phyloP scores from a whole-genome alignment of 2,888 invertebrate species.

The Agriopis leucophaearia region DNA sequence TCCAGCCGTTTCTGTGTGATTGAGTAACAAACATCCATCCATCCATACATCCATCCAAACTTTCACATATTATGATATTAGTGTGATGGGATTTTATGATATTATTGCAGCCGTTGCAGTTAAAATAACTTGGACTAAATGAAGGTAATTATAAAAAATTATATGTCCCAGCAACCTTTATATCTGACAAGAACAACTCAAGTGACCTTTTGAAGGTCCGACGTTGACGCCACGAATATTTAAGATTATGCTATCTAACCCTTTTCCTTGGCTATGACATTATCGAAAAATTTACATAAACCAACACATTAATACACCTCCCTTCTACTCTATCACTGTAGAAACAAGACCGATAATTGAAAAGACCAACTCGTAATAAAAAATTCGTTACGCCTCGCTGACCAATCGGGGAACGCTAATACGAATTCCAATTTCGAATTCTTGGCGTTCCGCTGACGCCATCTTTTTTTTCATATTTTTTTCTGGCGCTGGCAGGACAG shows the following conservation, averaged over 20 bases:
- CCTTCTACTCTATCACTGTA: constrained; percentile 29
- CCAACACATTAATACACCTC: constrained; percentile 20
- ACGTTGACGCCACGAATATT: constrained; percentile 62
- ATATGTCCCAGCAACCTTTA: constrained; percentile 4
- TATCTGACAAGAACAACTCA: constrained; percentile 21
- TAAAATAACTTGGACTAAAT: neutral
- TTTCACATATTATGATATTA: too few species aligned
- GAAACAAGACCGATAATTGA: constrained; percentile 42
- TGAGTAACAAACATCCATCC: too few species aligned
- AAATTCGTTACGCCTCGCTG: constrained; percentile 60
- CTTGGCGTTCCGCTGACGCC: constrained; percentile 66
- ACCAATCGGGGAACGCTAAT: constrained; percentile 64
- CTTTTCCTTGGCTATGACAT: constrained; percentile 59
- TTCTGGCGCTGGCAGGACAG: constrained; percentile 39
- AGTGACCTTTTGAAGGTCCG: constrained; percentile 56
- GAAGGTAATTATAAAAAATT: neutral
- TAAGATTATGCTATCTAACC: constrained; percentile 68
- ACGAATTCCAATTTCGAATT: constrained; percentile 69
- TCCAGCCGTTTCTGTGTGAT: too few species aligned
- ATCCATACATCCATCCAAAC: too few species aligned
- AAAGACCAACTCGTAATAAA: constrained; percentile 5
- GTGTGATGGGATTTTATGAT: too few species aligned
- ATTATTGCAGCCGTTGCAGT: too few species aligned
- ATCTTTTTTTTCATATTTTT: constrained; percentile 56
- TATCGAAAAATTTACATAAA: constrained; percentile 55